Percentiles rank a stretch among this genome's conserved stretches.
Evolutionary conservation across 2,888 invertebrate genomes (phyloP).

Genomic region (Drosophila cracens): DNA sequence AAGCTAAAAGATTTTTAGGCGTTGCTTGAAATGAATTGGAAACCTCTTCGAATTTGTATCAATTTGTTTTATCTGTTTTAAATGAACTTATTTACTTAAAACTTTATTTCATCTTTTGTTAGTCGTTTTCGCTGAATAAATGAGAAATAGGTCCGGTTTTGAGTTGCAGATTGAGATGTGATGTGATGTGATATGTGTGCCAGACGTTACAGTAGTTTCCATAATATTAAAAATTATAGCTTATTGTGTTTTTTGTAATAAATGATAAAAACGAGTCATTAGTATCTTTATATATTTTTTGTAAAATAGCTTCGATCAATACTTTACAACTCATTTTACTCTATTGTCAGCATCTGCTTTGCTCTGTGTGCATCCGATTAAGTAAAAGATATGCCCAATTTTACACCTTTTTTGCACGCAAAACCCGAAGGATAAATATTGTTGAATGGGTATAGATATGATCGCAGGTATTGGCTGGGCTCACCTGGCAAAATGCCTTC

Average conservation of each 20-base stretch:
- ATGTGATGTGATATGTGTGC: background rate
- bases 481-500: slow-evolving; percentile 21
- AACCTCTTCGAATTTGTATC: slow-evolving; percentile 27
- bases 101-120: background rate
- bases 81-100: slow-evolving; percentile 1
- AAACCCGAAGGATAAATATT: slow-evolving; percentile 13
- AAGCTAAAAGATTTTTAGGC: slow-evolving; percentile 4
- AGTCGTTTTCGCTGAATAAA: background rate
- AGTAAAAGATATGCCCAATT: slow-evolving; percentile 30
- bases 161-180: background rate
- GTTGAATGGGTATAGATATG: slow-evolving; percentile 33
- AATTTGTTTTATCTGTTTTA: slow-evolving; percentile 11
- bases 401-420: slow-evolving; percentile 49
- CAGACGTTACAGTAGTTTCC: background rate
- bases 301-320: background rate
- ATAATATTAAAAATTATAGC: background rate
- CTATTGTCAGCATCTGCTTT: slow-evolving; percentile 14
- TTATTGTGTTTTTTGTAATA: background rate
- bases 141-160: background rate
- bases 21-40: slow-evolving; percentile 26
- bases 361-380: slow-evolving; percentile 10
- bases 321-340: background rate
- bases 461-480: slow-evolving; percentile 27
- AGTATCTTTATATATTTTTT: background rate
- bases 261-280: background rate